A percentile compares a stretch with the other conserved stretches of the same genome.
Evolutionary conservation across 2,113 vertebrate species (phyloP).

Genomic region (Recurvirostra avosetta): DNA sequence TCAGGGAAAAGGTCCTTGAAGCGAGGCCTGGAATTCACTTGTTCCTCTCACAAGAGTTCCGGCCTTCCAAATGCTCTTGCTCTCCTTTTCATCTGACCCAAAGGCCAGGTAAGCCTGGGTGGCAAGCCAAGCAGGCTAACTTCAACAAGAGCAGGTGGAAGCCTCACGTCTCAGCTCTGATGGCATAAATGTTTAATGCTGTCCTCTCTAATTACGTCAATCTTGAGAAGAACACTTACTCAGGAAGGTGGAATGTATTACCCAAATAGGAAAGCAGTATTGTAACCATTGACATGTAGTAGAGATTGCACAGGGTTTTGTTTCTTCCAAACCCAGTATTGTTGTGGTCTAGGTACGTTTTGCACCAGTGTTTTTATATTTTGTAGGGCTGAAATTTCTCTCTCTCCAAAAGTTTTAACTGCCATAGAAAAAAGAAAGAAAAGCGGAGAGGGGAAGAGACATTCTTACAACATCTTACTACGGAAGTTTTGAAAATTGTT

Average conservation of each 20-base stretch:
- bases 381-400: background rate
- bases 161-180: background rate
- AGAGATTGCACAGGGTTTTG: background rate
- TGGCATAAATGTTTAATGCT: background rate
- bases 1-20: background rate
- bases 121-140: background rate
- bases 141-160: background rate
- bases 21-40: background rate
- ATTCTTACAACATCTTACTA: background rate
- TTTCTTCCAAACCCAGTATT: background rate
- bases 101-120: background rate
- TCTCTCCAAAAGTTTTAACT: background rate
- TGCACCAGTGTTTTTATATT: background rate
- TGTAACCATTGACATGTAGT: background rate
- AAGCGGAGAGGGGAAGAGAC: background rate
- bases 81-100: background rate
- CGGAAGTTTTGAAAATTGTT: background rate
- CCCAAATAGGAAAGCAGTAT: background rate
- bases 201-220: background rate
- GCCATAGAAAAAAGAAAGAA: background rate
- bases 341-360: background rate
- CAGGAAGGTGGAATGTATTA: background rate
- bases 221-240: background rate
- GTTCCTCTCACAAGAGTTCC: background rate
- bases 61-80: background rate